These are phyloP conservation scores for Anthonomus grandis DNA, from an alignment of 1,140 invertebrate genomes.

Conservation along the genomic window DNA sequence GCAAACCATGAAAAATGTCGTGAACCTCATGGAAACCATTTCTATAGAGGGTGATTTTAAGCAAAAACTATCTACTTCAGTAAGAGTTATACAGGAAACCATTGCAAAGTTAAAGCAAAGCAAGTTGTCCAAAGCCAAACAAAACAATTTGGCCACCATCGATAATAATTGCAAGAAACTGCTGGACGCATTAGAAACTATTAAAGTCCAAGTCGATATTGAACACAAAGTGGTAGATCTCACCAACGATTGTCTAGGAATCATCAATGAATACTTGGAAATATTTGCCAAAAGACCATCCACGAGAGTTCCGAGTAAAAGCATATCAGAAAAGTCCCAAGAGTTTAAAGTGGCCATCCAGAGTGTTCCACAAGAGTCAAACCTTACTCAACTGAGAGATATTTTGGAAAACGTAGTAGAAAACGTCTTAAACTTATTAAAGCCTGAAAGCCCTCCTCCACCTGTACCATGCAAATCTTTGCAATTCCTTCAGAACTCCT, in stretches of 20 bases:
- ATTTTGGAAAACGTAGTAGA: slow-evolving; percentile 18
- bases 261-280: slow-evolving; percentile 20
- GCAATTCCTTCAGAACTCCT: slow-evolving; percentile 43
- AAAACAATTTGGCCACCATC: slow-evolving; percentile 9
- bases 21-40: slow-evolving; percentile 44
- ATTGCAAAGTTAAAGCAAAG: slow-evolving; percentile 13
- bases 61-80: slow-evolving; percentile 11
- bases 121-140: slow-evolving; percentile 18
- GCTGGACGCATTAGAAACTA: slow-evolving; percentile 17
- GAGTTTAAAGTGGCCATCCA: slow-evolving; percentile 24
- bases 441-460: slow-evolving; percentile 20
- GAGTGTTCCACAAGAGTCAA: slow-evolving; percentile 20
- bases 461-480: slow-evolving; percentile 19
- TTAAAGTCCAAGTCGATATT: slow-evolving; percentile 27
- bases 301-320: slow-evolving; percentile 14
- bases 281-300: slow-evolving; percentile 14
- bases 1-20: slow-evolving; percentile 43
- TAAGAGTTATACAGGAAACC: slow-evolving; percentile 6
- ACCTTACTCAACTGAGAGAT: slow-evolving; percentile 12
- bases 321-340: slow-evolving; percentile 16
- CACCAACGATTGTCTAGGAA: slow-evolving; percentile 16
- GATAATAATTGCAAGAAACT: slow-evolving; percentile 8
- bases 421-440: slow-evolving; percentile 14
- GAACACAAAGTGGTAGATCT: slow-evolving; percentile 22
- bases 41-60: slow-evolving; percentile 23